Percentiles rank a stretch among this genome's conserved stretches.
phyloP scores from a whole-genome alignment of 2,797 vertebrate genomes.

The Gila robusta region DNA sequence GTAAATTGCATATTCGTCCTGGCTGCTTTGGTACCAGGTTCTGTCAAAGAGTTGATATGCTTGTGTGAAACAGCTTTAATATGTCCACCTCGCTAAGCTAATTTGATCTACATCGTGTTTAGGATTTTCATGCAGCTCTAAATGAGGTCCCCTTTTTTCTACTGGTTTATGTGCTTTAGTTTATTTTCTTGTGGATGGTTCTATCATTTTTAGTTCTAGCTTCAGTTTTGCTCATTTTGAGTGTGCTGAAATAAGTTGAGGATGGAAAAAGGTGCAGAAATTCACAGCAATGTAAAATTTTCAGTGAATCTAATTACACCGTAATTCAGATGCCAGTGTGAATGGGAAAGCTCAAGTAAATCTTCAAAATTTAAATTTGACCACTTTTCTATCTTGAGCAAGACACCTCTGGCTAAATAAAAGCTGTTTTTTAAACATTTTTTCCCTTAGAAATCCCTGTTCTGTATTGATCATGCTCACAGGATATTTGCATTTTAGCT shows the following conservation, averaged over 20 bases:
- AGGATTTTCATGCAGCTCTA: slow-evolving; percentile 23
- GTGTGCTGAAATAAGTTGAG: not conserved
- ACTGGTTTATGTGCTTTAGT: slow-evolving; percentile 19
- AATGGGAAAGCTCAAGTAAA: not conserved
- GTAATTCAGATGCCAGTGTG: not conserved
- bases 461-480: not conserved
- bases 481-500: not conserved
- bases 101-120: slow-evolving; percentile 40
- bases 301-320: slow-evolving; percentile 25
- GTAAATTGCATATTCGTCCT: slow-evolving; percentile 39
- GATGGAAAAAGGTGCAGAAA: slow-evolving; percentile 11
- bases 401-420: not conserved
- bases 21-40: slow-evolving; percentile 15
- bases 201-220: not conserved
- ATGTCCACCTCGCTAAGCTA: slow-evolving; percentile 35
- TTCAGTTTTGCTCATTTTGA: slow-evolving; percentile 22
- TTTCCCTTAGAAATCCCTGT: not conserved
- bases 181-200: slow-evolving; percentile 35
- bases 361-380: not conserved
- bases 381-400: not conserved
- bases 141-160: not conserved
- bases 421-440: no score
- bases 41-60: slow-evolving; percentile 22
- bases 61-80: slow-evolving; percentile 40
- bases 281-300: slow-evolving; percentile 37